Evolutionary conservation across 2,888 invertebrate genomes (phyloP).

Genomic region (Lamellibrachia satsuma): DNA sequence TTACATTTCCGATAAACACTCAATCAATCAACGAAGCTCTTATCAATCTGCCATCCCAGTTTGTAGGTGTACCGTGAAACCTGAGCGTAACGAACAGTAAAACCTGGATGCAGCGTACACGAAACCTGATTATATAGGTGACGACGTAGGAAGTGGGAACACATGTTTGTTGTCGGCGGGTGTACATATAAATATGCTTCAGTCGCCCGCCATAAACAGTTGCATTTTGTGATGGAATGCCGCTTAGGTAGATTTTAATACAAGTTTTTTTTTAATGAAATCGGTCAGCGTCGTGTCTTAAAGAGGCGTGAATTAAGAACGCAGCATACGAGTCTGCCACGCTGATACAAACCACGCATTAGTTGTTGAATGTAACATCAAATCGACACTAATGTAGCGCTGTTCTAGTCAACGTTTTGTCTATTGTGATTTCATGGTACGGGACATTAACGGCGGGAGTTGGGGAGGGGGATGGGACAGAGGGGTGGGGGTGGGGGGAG

Average conservation of each 20-base stretch:
- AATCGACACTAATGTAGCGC: neutral
- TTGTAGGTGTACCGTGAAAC: neutral
- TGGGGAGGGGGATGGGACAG: too few species aligned
- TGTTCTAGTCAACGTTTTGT: too few species aligned
- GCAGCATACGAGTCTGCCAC: neutral
- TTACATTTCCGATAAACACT: neutral
- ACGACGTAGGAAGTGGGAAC: neutral
- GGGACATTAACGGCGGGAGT: too few species aligned
- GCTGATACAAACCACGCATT: neutral
- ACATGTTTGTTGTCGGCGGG: neutral
- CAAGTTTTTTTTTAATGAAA: neutral
- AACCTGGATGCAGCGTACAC: neutral
- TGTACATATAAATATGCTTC: neutral
- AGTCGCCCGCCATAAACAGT: neutral
- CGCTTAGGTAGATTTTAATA: neutral
- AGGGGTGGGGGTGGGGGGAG: too few species aligned
- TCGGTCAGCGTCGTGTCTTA: neutral
- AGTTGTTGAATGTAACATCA: neutral
- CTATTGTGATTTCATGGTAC: too few species aligned
- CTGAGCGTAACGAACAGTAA: neutral
- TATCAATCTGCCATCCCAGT: neutral
- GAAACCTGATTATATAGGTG: neutral
- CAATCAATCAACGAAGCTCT: neutral
- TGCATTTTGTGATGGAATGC: neutral
- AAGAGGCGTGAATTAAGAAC: neutral